A percentile compares a stretch with the other conserved stretches of the same genome.
Evolutionary conservation across 2,888 invertebrate genomes (phyloP).

Genomic region (Drosophila pseudotakahashii): DNA sequence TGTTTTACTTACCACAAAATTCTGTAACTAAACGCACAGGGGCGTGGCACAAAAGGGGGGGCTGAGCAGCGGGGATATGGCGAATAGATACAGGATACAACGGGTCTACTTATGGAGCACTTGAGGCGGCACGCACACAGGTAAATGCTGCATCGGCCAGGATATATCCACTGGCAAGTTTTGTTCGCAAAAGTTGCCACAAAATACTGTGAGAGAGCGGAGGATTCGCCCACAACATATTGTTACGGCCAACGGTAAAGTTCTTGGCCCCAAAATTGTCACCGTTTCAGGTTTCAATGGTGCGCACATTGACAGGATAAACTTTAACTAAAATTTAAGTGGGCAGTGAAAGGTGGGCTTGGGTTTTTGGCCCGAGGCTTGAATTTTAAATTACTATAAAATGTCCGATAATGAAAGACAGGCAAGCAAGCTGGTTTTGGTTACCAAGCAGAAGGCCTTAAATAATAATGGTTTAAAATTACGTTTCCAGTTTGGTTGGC

Average conservation of each 20-base stretch:
- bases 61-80: constrained; percentile 8
- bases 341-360: constrained; percentile 4
- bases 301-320: constrained; percentile 73
- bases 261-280: constrained; percentile 74
- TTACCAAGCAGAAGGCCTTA: constrained; percentile 14
- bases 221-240: constrained; percentile 61
- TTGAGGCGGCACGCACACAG: constrained; percentile 65
- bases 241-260: constrained; percentile 67
- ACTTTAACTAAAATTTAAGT: constrained; percentile 66
- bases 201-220: constrained; percentile 7
- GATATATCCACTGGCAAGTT: constrained; percentile 55
- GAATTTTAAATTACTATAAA: constrained; percentile 43
- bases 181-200: constrained; percentile 31
- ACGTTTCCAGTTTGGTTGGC: constrained; percentile 11
- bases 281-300: constrained; percentile 66
- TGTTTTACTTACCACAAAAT: constrained; percentile 79
- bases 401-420: constrained; percentile 35
- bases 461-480: constrained; percentile 37
- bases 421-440: constrained; percentile 17
- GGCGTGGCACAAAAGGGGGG: neutral
- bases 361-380: constrained; percentile 9
- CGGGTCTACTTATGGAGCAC: constrained; percentile 68
- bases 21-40: constrained; percentile 75
- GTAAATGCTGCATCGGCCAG: constrained; percentile 48
- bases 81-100: constrained; percentile 56